These are phyloP conservation scores for Zaprionus obscuricornis DNA, from an alignment of 2,888 invertebrate species.

Conservation along the genomic window DNA sequence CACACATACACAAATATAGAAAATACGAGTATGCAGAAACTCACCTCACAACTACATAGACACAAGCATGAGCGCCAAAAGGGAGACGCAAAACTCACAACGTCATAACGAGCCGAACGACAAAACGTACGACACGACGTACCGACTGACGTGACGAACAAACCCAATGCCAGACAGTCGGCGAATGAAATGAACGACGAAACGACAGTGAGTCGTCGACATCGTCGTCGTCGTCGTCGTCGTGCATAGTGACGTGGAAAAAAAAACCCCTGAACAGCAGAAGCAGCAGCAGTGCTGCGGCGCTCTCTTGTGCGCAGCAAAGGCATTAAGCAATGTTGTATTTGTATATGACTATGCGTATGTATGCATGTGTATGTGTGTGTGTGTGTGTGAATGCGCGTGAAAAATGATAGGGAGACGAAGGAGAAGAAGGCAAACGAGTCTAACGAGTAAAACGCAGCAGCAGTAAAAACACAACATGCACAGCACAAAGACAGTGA, in stretches of 20 bases:
- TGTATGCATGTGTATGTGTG: slow-evolving; percentile 8
- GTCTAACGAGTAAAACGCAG: slow-evolving; percentile 67
- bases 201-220: slow-evolving; percentile 25
- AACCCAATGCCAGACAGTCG: slow-evolving; percentile 3
- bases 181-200: too few species aligned
- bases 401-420: slow-evolving; percentile 64
- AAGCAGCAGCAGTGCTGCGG: slow-evolving; percentile 6
- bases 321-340: slow-evolving; percentile 26
- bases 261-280: slow-evolving; percentile 51
- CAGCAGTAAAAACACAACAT: slow-evolving; percentile 36
- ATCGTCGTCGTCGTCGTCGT: neutral
- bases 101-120: slow-evolving; percentile 67
- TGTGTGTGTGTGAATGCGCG: slow-evolving; percentile 19
- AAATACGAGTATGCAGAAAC: slow-evolving; percentile 1
- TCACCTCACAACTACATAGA: too few species aligned
- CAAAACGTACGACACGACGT: slow-evolving; percentile 33
- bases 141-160: slow-evolving; percentile 10
- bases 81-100: slow-evolving; percentile 70
- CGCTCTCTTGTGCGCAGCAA: slow-evolving; percentile 28
- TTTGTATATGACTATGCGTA: slow-evolving; percentile 20
- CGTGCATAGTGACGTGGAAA: slow-evolving; percentile 62
- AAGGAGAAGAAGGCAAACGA: slow-evolving; percentile 51
- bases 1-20: slow-evolving; percentile 10
- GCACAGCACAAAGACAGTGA: slow-evolving; percentile 10
- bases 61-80: slow-evolving; percentile 9